Conservation (phyloP, 2,113 vertebrate genomes). For the Rana temporaria region DNA sequence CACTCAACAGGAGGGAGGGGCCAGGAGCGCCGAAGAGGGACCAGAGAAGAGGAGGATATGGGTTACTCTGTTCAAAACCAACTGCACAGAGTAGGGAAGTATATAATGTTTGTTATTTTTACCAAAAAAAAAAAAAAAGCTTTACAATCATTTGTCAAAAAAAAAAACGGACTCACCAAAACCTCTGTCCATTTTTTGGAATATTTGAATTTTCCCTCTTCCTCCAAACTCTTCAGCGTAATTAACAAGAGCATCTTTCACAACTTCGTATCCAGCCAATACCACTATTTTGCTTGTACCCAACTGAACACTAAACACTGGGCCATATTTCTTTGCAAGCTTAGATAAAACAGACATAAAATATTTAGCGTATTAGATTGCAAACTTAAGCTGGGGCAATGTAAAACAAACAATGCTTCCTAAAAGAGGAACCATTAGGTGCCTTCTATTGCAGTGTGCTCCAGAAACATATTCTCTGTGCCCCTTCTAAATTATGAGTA, state of each 20-base stretch:
- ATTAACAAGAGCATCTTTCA: slow-evolving; percentile 72
- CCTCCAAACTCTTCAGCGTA: slow-evolving; percentile 69
- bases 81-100: no score
- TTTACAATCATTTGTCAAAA: neutral
- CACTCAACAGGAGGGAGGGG: no score
- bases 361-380: no score
- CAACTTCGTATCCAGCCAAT: slow-evolving; percentile 68
- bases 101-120: no score
- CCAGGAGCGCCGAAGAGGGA: no score
- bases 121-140: no score
- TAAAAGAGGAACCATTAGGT: no score
- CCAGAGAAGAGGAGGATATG: no score
- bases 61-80: no score
- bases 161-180: slow-evolving; percentile 60
- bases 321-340: slow-evolving; percentile 56
- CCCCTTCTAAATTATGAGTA: no score
- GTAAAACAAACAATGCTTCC: neutral
- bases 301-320: slow-evolving; percentile 61
- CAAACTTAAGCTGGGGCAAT: neutral
- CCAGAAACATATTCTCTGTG: no score
- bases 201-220: slow-evolving; percentile 62
- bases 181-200: slow-evolving; percentile 63
- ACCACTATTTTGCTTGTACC: slow-evolving; percentile 64
- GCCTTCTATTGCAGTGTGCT: no score
- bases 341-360: neutral